phyloP scores from a whole-genome alignment of 92 coral and sea anemone genomes.

The Zoanthus solanderi region DNA sequence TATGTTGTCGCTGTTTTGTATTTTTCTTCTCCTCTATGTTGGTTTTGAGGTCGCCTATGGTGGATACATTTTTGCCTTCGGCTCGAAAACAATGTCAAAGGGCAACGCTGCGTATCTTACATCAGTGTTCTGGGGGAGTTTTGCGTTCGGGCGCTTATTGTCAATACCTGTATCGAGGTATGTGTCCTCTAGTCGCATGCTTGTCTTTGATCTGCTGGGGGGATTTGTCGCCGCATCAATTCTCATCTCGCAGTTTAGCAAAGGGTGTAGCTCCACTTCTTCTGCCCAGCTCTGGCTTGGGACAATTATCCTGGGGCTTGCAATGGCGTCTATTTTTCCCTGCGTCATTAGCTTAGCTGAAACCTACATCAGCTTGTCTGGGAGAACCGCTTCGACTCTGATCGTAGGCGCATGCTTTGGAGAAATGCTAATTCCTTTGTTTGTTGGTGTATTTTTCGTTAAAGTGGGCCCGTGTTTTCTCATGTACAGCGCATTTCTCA shows the following conservation, averaged over 20 bases:
- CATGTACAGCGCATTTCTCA: constrained; percentile 69
- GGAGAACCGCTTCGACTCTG: constrained; percentile 83
- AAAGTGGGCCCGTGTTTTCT: constrained; percentile 81
- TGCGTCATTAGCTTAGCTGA: constrained; percentile 87
- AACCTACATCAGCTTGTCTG: constrained; percentile 78
- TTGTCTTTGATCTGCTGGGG: constrained; percentile 74
- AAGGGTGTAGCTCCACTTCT: constrained; percentile 57
- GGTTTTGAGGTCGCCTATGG: constrained; percentile 93
- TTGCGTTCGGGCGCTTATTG: constrained; percentile 82
- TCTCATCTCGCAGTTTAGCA: constrained; percentile 73
- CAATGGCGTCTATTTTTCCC: constrained; percentile 95
- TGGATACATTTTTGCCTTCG: constrained; percentile 86
- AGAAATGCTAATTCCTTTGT: constrained; percentile 89
- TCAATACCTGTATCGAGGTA: constrained; percentile 81
- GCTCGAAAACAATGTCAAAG: constrained; percentile 67
- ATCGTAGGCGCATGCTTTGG: constrained; percentile 91
- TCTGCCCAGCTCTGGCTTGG: constrained; percentile 84
- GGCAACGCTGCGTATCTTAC: constrained; percentile 78
- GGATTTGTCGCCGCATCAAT: constrained; percentile 72
- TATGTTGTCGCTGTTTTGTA: constrained; percentile 69
- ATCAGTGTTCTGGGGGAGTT: constrained; percentile 96
- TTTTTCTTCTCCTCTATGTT: constrained; percentile 84
- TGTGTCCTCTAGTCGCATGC: constrained; percentile 74
- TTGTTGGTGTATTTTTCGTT: constrained; percentile 77
- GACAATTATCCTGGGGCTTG: constrained; percentile 81